Evolutionary conservation across 2,888 invertebrate species (phyloP), one percentile per base, ranked within the genome.

Genomic region (Desoria tigrina): DNA sequence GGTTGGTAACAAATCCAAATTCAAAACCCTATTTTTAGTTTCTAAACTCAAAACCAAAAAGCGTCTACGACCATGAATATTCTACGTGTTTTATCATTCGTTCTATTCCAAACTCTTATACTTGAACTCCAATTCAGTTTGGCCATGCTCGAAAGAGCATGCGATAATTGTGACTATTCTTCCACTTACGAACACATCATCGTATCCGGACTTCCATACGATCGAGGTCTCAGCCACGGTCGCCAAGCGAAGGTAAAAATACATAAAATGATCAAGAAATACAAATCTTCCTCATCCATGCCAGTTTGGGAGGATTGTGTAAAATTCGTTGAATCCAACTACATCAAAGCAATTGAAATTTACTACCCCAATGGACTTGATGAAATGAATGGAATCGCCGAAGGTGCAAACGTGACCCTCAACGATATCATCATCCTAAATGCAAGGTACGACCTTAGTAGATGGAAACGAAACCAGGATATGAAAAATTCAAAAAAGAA

Each of bases 321-420:
- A 7, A 45, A 49, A 0, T 73, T 71, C 58, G 69, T 66, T 1
- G 42, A 49, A 21, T 21, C 60, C 1, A 61, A 73, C 53, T 73
- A 69, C 49, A 14, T 73, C 11, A n/a, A 54, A 11, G 65, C 66
- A 7, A 21, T 71, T 2, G 6, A 58, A 18, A 45, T 50, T 16
- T 69, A 69, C 27, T 73, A 55, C 54, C 66, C 70, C 1, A 53
- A 50, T 21, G 69, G 69, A 2, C 32, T 71, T 11, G 69, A 71
- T 11, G 73, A 73, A 62, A 71, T 73, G 65, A 63, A 39, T 42
- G 73, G 73, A 11, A 73, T 73, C 39, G 65, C 71, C 2, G 50
- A 49, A n/a, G 73, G 67, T 0, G 67, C 69, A 23, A 61, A 58
- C 1, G 63, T 71, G 0, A 7, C 59, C 2, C 32, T 73, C 16